phyloP scores from a whole-genome alignment of 2,113 vertebrate species.

The Salvator merianae region DNA sequence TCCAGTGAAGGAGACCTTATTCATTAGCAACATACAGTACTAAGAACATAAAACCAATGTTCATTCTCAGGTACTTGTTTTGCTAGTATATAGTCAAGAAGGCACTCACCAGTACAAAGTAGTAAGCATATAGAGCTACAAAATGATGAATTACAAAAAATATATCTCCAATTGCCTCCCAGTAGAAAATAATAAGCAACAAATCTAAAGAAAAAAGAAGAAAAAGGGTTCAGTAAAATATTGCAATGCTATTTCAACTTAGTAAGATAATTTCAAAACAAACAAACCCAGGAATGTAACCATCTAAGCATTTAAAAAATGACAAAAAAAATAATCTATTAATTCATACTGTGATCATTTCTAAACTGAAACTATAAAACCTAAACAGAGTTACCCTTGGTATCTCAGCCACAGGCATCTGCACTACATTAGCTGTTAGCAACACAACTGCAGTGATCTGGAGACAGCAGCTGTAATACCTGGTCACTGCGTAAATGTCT shows the following conservation, averaged over 20 bases:
- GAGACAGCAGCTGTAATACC: background rate
- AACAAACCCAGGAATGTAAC: background rate
- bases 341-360: background rate
- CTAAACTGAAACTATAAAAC: background rate
- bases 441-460: background rate
- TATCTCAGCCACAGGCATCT: no score
- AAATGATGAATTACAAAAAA: slow-evolving; percentile 95
- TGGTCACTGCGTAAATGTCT: background rate
- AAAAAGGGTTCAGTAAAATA: background rate
- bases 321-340: background rate
- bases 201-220: slow-evolving; percentile 84
- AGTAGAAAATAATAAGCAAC: slow-evolving; percentile 93
- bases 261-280: background rate
- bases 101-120: slow-evolving; percentile 95
- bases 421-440: background rate
- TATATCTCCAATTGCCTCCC: slow-evolving; percentile 96
- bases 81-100: slow-evolving; percentile 72
- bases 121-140: slow-evolving; percentile 91
- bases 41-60: no score
- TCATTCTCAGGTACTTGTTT: slow-evolving; percentile 57
- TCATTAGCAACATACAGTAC: no score
- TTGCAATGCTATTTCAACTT: background rate
- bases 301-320: background rate
- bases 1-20: no score
- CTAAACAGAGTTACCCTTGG: background rate